phyloP scores from a whole-genome alignment of 2,797 vertebrate species.

The Natrix natrix region DNA sequence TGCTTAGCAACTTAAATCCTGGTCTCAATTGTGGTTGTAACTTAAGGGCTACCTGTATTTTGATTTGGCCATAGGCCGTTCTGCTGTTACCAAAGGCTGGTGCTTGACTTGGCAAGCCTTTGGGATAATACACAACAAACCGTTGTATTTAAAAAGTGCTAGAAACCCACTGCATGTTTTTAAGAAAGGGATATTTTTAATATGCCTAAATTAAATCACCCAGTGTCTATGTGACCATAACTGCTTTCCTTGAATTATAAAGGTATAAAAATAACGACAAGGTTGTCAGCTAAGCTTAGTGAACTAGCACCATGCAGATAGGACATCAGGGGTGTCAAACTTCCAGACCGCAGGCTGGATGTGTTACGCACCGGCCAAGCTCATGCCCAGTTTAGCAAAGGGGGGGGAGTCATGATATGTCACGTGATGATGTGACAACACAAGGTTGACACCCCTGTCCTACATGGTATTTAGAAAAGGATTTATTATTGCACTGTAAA shows the following conservation, averaged over 20 bases:
- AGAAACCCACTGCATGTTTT: neutral
- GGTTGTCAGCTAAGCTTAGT: neutral
- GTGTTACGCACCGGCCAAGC: too few species aligned
- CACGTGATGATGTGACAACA: too few species aligned
- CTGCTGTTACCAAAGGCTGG: slow-evolving; percentile 51
- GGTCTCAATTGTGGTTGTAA: neutral
- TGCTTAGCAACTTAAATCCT: neutral
- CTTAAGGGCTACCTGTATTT: neutral
- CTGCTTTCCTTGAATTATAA: neutral
- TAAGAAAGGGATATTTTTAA: neutral
- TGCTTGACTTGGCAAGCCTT: slow-evolving; percentile 46
- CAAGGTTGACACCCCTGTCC: too few species aligned
- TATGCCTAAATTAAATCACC: neutral
- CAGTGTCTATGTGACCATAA: neutral
- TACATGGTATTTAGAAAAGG: neutral
- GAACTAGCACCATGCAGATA: neutral
- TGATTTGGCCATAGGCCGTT: slow-evolving; percentile 45
- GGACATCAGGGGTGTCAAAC: neutral
- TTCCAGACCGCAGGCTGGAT: too few species aligned
- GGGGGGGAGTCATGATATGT: too few species aligned
- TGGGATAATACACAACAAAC: slow-evolving; percentile 29
- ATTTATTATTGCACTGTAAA: neutral
- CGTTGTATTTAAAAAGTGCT: neutral
- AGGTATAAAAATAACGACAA: neutral
- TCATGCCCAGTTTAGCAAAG: too few species aligned